Evolutionary conservation across 2,797 vertebrate species (phyloP).

Genomic region (Rhadinocentrus ornatus): DNA sequence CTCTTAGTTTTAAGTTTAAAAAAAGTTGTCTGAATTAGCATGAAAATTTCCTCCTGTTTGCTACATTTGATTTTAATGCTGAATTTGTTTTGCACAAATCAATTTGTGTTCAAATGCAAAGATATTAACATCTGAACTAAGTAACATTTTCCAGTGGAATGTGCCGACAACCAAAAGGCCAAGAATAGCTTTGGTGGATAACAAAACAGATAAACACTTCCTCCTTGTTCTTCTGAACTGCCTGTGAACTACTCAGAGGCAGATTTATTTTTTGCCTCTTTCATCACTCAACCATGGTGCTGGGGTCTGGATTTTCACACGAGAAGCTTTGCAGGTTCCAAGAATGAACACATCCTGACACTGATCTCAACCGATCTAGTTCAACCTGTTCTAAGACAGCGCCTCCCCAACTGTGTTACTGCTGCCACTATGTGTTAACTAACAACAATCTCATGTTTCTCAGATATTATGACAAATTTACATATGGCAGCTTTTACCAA

Average conservation of each 20-base stretch:
- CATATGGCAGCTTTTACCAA: constrained; percentile 22
- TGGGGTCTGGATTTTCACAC: constrained; percentile 34
- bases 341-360: constrained; percentile 32
- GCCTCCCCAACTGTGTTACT: neutral
- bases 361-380: constrained; percentile 41
- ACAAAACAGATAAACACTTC: constrained; percentile 60
- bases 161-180: constrained; percentile 76
- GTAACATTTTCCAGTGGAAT: constrained; percentile 76
- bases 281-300: constrained; percentile 55
- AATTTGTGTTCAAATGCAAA: constrained; percentile 38
- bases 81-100: neutral
- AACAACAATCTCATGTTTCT: constrained; percentile 68
- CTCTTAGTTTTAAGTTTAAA: neutral
- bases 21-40: neutral
- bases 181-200: constrained; percentile 76
- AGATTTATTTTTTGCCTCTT: constrained; percentile 64
- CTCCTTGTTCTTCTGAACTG: constrained; percentile 43
- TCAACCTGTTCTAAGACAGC: constrained; percentile 24
- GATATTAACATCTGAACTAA: constrained; percentile 58
- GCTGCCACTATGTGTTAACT: constrained; percentile 56
- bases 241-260: constrained; percentile 52
- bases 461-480: constrained; percentile 58
- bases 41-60: neutral
- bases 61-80: neutral
- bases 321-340: constrained; percentile 56